These are phyloP conservation scores for Platygyra sinensis DNA, from an alignment of 64 coral and sea anemone genomes.

Conservation along the genomic window DNA sequence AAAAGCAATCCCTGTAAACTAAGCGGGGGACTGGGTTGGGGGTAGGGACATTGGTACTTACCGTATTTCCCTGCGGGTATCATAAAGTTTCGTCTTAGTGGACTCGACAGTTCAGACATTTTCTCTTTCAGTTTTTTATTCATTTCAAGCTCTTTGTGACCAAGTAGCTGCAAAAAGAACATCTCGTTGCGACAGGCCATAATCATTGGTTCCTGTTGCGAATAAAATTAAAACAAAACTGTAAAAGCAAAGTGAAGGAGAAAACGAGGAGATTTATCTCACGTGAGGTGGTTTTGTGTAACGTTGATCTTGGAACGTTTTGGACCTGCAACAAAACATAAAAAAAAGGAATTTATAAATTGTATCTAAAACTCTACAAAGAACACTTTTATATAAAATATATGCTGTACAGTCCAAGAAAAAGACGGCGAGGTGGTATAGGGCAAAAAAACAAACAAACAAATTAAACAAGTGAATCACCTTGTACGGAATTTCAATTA, in stretches of 20 bases:
- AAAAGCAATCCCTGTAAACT: too few relatives aligned
- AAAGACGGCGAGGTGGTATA: too few relatives aligned
- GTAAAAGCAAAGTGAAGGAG: not conserved
- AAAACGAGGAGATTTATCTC: not conserved
- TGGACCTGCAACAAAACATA: constrained; percentile 21
- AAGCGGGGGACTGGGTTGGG: too few relatives aligned
- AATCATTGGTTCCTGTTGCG: too few relatives aligned
- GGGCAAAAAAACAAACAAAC: too few relatives aligned
- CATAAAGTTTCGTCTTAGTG: constrained; percentile 46
- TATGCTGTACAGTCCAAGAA: too few relatives aligned
- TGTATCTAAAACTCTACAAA: not conserved
- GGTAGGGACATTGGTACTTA: not conserved
- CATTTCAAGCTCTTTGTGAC: constrained; percentile 66
- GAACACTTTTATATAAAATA: too few relatives aligned
- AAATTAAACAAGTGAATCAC: too few relatives aligned
- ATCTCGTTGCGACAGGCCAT: too few relatives aligned
- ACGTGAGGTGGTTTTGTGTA: constrained; percentile 34
- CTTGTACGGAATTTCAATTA: too few relatives aligned
- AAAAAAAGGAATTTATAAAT: not conserved
- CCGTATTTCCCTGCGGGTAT: constrained; percentile 63
- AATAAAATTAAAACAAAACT: not conserved
- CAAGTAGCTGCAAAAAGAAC: not conserved
- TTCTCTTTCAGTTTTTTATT: constrained; percentile 50
- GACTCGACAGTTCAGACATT: constrained; percentile 22
- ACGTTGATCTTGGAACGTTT: constrained; percentile 58